A percentile compares a stretch with the other conserved stretches of the same genome.
phyloP scores from a whole-genome alignment of 2,113 vertebrate species.

The Datnioides undecimradiatus region DNA sequence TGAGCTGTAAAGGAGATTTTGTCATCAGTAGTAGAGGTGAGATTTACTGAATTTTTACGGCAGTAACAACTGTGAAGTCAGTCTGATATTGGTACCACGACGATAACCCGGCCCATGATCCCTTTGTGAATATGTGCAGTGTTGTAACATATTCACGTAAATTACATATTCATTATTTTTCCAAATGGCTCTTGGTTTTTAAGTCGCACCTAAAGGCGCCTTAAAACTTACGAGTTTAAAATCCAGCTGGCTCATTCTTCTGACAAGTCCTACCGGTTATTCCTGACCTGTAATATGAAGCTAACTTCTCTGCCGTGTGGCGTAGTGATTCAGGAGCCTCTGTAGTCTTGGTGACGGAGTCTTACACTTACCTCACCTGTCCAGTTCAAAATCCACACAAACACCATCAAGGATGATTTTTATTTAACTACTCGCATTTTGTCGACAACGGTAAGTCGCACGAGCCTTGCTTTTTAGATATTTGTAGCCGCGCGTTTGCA shows the following conservation, averaged over 20 bases:
- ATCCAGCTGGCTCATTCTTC: accelerated
- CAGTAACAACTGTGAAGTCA: conserved; percentile 26
- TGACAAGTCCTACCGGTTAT: conserved; percentile 25
- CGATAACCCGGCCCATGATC: accelerated
- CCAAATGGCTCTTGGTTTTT: accelerated
- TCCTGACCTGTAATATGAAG: neutral
- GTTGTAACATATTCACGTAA: too few relatives aligned
- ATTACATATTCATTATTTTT: too few relatives aligned
- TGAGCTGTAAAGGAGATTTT: neutral
- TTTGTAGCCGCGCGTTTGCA: neutral
- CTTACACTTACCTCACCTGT: neutral
- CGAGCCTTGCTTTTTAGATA: neutral
- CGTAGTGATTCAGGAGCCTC: conserved; percentile 11
- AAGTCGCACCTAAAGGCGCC: accelerated
- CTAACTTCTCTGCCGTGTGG: conserved; percentile 30
- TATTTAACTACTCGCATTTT: neutral
- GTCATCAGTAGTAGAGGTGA: neutral
- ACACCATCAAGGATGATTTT: neutral
- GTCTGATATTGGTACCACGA: conserved; percentile 1
- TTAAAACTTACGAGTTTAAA: neutral
- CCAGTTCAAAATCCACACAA: neutral
- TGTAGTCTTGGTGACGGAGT: conserved; percentile 1
- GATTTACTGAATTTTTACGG: neutral
- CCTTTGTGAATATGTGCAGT: accelerated
- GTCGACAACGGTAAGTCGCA: conserved; percentile 35